A percentile compares a stretch with the other conserved stretches of the same genome.
Evolutionary conservation across 2,797 vertebrate species (phyloP).

Genomic region (Octomys mimax): DNA sequence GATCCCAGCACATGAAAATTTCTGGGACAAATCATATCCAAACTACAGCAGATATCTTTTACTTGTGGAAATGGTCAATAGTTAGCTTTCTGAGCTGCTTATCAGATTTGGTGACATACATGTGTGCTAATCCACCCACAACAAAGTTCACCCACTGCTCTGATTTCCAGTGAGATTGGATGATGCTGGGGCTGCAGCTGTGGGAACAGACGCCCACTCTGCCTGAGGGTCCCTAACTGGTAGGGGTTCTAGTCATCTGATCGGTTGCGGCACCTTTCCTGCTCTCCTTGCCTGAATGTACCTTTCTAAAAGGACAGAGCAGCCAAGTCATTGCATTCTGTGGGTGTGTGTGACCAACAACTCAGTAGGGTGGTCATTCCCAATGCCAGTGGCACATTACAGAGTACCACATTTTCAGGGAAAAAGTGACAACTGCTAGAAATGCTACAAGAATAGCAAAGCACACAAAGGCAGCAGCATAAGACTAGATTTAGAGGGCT

Average conservation of each 20-base stretch:
- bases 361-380: not conserved
- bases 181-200: not conserved
- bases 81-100: not conserved
- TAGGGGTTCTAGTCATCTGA: not conserved
- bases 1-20: not conserved
- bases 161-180: not conserved
- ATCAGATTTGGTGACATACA: not conserved
- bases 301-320: not conserved
- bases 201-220: not conserved
- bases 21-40: not conserved
- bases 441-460: conserved; percentile 7
- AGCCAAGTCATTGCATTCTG: not conserved
- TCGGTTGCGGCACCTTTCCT: not conserved
- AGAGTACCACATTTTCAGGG: not conserved
- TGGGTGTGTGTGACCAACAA: not conserved
- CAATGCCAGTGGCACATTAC: not conserved
- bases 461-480: not conserved
- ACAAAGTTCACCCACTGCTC: not conserved
- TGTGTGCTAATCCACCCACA: not conserved
- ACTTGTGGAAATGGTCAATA: not conserved
- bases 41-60: not conserved
- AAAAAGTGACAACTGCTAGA: not conserved
- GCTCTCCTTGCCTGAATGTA: not conserved
- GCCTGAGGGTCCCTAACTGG: not conserved
- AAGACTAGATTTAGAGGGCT: not conserved